Percentiles rank a stretch among this genome's conserved stretches.
phyloP scores from a whole-genome alignment of 2,797 vertebrate species.

The Neomorphus geoffroyi region DNA sequence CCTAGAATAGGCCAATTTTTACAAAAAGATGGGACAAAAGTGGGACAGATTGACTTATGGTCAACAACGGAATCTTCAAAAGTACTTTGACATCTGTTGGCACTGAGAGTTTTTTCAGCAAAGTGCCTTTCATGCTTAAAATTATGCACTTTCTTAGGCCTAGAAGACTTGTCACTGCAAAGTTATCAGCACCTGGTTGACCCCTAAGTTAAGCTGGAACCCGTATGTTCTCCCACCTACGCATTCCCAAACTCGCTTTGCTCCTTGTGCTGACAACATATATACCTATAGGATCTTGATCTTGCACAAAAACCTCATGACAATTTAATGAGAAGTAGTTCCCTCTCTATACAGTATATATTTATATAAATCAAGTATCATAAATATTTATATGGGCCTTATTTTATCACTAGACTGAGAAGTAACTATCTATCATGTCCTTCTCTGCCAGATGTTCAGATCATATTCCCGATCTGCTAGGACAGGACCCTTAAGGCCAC shows the following conservation, averaged over 20 bases:
- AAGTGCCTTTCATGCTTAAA: background rate
- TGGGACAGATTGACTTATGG: rapidly evolving
- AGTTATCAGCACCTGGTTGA: background rate
- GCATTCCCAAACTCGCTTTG: background rate
- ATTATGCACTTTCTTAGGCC: background rate
- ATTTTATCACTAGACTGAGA: background rate
- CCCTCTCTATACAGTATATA: background rate
- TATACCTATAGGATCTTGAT: background rate
- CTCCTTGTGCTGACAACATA: background rate
- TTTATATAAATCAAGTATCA: background rate
- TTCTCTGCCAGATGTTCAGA: background rate
- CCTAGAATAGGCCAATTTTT: background rate
- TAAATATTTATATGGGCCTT: background rate
- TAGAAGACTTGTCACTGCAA: background rate
- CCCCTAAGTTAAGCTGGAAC: background rate
- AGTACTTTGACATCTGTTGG: background rate
- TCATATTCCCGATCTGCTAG: background rate
- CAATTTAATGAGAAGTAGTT: background rate
- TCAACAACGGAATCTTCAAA: background rate
- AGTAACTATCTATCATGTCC: background rate
- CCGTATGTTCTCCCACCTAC: background rate
- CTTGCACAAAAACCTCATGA: background rate
- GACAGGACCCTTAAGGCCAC: background rate
- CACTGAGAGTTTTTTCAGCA: background rate
- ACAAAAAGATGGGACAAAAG: background rate